Evolutionary conservation across 2,888 invertebrate genomes (phyloP), one percentile per base, ranked within the genome.

Genomic region (Stenodera caucasica): DNA sequence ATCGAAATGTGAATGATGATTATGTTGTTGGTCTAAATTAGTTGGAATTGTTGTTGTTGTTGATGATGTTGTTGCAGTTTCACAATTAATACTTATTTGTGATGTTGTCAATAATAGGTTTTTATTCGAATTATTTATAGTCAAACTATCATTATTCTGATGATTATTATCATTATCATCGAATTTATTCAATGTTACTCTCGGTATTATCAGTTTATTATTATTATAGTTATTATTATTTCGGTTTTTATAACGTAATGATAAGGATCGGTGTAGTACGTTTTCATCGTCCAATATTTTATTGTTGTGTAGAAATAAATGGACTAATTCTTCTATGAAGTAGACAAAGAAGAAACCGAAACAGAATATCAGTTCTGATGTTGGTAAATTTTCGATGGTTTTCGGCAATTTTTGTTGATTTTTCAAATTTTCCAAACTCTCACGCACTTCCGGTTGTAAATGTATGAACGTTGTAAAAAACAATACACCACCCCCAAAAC

Each of bases 381-480:
- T 80, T 0, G 88, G 84, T 74, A 91, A 87, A 0, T 82, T 80
- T 4, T n/a, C n/a, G n/a, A 45, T 5, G 0, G 80, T 70, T 0
- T 81, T 81, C 40, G 90, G 74, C n/a, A 69, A 58, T n/a, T n/a
- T 77, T 78, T 18, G 80, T 70, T 18, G 88, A 73, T 91, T 81
- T 6, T 88, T 81, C 6, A 88, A 81, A 0, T 81, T 71, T 0
- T 82, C 82, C 2, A 67, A 68, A 60, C 85, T 85, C 70, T 92
- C 89, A 12, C 85, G 81, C 0, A 93, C 89, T 81, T 93, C 93
- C 0, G 93, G 93, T 57, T 92, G 81, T 70, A 94, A 81, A 73
- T 94, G 93, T 67, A 92, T 79, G 75, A 94, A 92, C 4, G 92
- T 92, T 2, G 93, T 93, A 64, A 89, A 88, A 33, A 94, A 80